Evolutionary conservation across 2,113 vertebrate species (phyloP).

Genomic region (Chaetodon trifascialis): DNA sequence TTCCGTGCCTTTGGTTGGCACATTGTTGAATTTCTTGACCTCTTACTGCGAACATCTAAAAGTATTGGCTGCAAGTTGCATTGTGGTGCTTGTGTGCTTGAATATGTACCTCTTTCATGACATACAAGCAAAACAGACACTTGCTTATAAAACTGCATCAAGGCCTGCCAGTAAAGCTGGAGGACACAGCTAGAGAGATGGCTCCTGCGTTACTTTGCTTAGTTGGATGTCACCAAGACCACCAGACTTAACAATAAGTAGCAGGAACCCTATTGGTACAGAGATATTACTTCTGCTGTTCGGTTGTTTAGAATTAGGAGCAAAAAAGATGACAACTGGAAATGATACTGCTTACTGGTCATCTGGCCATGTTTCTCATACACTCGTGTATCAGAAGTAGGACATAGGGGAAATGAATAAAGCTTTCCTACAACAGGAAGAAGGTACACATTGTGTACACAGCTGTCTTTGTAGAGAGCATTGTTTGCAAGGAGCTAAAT

Average conservation of each 20-base stretch:
- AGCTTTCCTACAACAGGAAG: background rate
- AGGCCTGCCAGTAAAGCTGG: too few relatives aligned
- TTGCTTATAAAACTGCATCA: too few relatives aligned
- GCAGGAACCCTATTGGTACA: background rate
- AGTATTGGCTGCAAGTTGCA: too few relatives aligned
- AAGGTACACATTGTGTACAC: background rate
- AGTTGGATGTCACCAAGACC: background rate
- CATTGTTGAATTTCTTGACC: too few relatives aligned
- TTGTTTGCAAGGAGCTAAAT: conserved; percentile 18
- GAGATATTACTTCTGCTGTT: background rate
- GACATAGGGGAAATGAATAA: background rate
- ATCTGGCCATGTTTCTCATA: too few relatives aligned
- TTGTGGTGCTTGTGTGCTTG: too few relatives aligned
- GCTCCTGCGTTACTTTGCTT: background rate
- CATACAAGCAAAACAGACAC: too few relatives aligned
- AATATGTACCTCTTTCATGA: too few relatives aligned
- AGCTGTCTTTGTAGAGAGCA: background rate
- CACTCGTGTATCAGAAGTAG: background rate
- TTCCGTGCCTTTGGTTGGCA: too few relatives aligned
- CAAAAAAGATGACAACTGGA: too few relatives aligned
- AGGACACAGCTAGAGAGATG: too few relatives aligned
- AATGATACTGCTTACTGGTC: background rate
- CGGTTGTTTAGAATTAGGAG: background rate
- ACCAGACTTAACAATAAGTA: background rate
- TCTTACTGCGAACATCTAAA: too few relatives aligned